These are phyloP conservation scores for Pteronura brasiliensis DNA, from an alignment of 2,113 vertebrate genomes.

Conservation along the genomic window DNA sequence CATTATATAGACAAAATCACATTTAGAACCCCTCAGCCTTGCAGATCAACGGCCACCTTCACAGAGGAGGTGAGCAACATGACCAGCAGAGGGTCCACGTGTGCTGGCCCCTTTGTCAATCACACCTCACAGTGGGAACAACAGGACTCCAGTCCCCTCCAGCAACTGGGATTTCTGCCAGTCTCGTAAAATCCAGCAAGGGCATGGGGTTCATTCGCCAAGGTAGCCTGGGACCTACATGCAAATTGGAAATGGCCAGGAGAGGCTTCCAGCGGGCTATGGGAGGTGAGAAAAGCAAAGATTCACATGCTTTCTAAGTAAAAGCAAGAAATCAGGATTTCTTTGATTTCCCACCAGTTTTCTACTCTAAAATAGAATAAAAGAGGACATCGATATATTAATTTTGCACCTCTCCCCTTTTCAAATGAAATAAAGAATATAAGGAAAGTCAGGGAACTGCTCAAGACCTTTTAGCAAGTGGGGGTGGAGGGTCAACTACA, in stretches of 20 bases:
- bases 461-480: background rate
- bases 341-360: background rate
- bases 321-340: background rate
- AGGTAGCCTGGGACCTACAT: background rate
- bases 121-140: background rate
- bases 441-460: background rate
- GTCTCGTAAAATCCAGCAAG: background rate
- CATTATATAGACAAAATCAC: background rate
- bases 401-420: background rate
- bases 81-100: background rate
- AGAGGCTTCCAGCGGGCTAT: rapidly evolving
- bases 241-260: too few relatives aligned
- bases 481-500: background rate
- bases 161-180: background rate
- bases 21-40: background rate
- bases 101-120: background rate
- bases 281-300: background rate
- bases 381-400: background rate
- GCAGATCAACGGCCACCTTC: background rate
- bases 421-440: background rate
- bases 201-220: rapidly evolving
- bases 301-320: background rate
- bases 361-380: background rate
- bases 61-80: background rate
- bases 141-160: background rate